phyloP scores from a whole-genome alignment of 2,797 vertebrate genomes.

The Scarus forsteni region DNA sequence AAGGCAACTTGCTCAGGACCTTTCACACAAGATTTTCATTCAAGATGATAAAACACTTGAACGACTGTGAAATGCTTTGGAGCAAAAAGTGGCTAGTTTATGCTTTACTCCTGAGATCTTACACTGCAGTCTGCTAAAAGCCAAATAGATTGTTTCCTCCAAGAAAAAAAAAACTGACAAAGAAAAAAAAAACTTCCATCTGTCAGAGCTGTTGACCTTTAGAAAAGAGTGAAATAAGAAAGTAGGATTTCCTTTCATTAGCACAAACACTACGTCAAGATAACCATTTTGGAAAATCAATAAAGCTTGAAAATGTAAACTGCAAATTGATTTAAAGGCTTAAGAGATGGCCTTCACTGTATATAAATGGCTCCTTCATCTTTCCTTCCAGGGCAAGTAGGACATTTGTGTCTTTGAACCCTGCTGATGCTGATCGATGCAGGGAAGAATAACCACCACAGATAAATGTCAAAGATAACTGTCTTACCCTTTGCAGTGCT shows the following conservation, averaged over 20 bases:
- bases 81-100: neutral
- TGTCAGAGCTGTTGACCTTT: conserved; percentile 43
- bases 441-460: conserved; percentile 12
- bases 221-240: conserved; percentile 1
- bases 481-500: conserved; percentile 10
- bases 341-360: conserved; percentile 29
- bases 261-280: conserved; percentile 56
- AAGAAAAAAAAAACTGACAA: conserved; percentile 18
- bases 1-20: neutral
- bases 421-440: conserved; percentile 43
- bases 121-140: neutral
- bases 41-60: neutral
- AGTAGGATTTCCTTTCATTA: conserved; percentile 62
- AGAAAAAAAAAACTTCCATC: conserved; percentile 2
- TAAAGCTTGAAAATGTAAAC: conserved; percentile 63
- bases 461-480: conserved; percentile 35
- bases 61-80: neutral
- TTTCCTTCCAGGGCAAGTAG: conserved; percentile 24
- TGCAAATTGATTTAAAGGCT: conserved; percentile 55
- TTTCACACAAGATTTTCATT: neutral
- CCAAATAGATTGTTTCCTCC: conserved; percentile 1
- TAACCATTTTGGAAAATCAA: conserved; percentile 61
- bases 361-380: conserved; percentile 28
- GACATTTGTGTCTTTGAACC: conserved; percentile 21
- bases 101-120: neutral